Evolutionary conservation across 1,140 invertebrate species (phyloP), one percentile per base, ranked within the genome.

Genomic region (Sarcophaga bullata): DNA sequence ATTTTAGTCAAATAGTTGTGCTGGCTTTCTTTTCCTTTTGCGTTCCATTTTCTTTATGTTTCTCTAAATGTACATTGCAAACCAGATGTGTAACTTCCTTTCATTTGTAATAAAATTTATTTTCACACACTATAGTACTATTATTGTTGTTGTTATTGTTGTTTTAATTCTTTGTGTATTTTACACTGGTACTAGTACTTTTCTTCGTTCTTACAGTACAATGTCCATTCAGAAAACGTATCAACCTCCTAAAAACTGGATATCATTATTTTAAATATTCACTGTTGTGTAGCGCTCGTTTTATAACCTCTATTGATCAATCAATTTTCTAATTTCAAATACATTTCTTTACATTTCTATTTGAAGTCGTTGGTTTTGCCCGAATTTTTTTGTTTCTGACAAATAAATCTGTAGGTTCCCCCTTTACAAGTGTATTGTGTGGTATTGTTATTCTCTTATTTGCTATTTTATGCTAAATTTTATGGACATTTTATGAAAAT

Each of bases 21-120:
- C 0, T 7, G n/a, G 11, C 13, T 58, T 58, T 13, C 7, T 37
- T 37, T 37, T 58, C 15, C 13, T 15, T 58, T 58, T 58, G 3
- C 54, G 7, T n/a, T 68, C 9, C 19, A 68, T n/a, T 68, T 68
- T n/a, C 10, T 25, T 19, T 8, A 17, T 68, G 62, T 15, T 68
- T 37, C 19, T 68, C 62, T 25, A 68, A 68, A 68, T 68, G 17
- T 68, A n/a, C n/a, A n/a, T n/a, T 68, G 62, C 62, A 68, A 68
- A 68, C 62, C 62, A 68, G 62, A 68, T 68, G 62, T 25, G 62
- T 68, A 68, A 68, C 62, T 68, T n/a, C 62, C 62, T 68, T 68
- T 68, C 17, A 68, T 68, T 68, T 68, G 62, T 68, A 68, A 68
- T 68, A 68, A 68, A 68, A 68, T 68, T 68, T 68, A 68, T 68